A percentile compares a stretch with the other conserved stretches of the same genome.
phyloP scores from a whole-genome alignment of 2,888 invertebrate genomes.

The Cosmorhoe ocellata region DNA sequence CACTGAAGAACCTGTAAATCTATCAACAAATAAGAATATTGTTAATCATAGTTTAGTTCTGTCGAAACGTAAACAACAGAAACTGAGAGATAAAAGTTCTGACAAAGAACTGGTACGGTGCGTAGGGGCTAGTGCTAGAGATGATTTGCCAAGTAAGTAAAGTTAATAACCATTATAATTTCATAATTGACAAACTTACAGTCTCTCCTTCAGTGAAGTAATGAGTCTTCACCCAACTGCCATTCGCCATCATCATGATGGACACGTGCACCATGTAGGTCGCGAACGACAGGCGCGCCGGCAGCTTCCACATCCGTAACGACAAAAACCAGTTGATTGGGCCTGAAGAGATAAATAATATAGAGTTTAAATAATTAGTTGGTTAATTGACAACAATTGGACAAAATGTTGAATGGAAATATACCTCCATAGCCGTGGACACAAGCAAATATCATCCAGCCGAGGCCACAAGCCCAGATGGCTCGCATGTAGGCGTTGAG shows the following conservation, averaged over 20 bases:
- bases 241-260: slow-evolving; percentile 53
- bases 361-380: too few relatives aligned
- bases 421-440: slow-evolving; percentile 70
- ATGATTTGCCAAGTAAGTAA: too few relatives aligned
- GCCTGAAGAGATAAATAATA: slow-evolving; percentile 47
- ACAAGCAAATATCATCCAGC: slow-evolving; percentile 74
- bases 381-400: too few relatives aligned
- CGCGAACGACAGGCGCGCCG: slow-evolving; percentile 79
- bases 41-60: neutral
- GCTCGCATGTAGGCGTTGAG: slow-evolving; percentile 64
- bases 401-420: too few relatives aligned
- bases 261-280: slow-evolving; percentile 78
- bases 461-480: slow-evolving; percentile 63
- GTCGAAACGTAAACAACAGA: too few relatives aligned
- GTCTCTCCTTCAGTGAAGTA: slow-evolving; percentile 51
- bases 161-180: too few relatives aligned
- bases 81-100: too few relatives aligned
- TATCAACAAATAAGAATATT: slow-evolving; percentile 28
- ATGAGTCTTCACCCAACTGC: slow-evolving; percentile 52
- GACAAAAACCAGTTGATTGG: slow-evolving; percentile 79
- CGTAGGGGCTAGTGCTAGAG: too few relatives aligned
- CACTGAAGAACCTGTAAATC: slow-evolving; percentile 55
- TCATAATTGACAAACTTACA: too few relatives aligned
- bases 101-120: too few relatives aligned
- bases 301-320: slow-evolving; percentile 71